Percentiles rank a stretch among this genome's conserved stretches.
phyloP scores from a whole-genome alignment of 1,140 invertebrate genomes.

The Drosophila teissieri region DNA sequence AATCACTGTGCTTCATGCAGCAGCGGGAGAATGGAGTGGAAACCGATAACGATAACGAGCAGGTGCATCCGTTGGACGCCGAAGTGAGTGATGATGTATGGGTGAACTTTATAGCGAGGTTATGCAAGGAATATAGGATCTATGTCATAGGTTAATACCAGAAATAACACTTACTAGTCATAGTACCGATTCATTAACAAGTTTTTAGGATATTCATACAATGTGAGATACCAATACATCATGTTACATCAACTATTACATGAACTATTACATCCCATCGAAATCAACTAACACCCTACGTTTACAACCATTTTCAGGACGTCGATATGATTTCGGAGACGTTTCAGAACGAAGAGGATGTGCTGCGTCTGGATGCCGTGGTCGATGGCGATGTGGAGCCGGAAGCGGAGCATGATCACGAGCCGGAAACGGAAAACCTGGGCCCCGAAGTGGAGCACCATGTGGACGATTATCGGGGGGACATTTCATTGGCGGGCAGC shows the following conservation, averaged over 20 bases:
- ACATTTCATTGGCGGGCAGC: not conserved
- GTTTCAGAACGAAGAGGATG: conserved; percentile 54
- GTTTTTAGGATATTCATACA: no score
- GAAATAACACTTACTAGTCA: no score
- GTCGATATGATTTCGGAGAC: not conserved
- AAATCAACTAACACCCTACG: no score
- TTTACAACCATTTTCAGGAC: no score
- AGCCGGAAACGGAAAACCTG: not conserved
- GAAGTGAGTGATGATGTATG: not conserved
- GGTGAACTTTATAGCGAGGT: not conserved
- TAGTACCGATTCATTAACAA: no score
- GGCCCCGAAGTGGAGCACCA: not conserved
- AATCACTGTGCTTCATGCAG: not conserved
- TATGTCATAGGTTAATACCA: no score
- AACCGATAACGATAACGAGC: not conserved
- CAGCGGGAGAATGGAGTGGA: not conserved
- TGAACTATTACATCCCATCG: no score
- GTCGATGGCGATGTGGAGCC: conserved; percentile 30
- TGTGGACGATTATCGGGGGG: conserved; percentile 2
- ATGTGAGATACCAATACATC: no score
- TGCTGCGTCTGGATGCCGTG: conserved; percentile 6
- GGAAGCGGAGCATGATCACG: not conserved
- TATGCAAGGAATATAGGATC: no score
- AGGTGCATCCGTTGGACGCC: not conserved
- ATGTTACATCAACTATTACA: no score